A percentile compares a stretch with the other conserved stretches of the same genome.
Evolutionary conservation across 1,140 invertebrate species (phyloP).

Genomic region (Drosophila navojoa): DNA sequence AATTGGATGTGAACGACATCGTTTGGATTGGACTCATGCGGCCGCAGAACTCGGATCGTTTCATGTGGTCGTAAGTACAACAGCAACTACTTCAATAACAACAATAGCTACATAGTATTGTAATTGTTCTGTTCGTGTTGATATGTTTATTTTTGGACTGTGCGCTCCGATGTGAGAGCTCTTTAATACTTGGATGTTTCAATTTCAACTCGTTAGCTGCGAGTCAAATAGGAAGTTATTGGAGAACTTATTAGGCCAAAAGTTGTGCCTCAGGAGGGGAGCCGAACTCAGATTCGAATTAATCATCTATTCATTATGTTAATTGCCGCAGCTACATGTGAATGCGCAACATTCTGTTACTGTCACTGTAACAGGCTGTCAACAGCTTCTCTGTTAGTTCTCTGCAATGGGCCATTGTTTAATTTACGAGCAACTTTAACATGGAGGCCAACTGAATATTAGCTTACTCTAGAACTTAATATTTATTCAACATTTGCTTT

Average conservation of each 20-base stretch:
- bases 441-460: too few species aligned
- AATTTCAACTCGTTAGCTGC: neutral
- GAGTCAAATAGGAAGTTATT: too few species aligned
- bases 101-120: constrained; percentile 34
- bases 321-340: too few species aligned
- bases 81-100: constrained; percentile 25
- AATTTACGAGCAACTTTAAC: neutral
- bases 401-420: neutral
- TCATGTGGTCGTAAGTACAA: constrained; percentile 89
- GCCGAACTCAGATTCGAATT: too few species aligned
- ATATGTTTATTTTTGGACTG: constrained; percentile 51
- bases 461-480: too few species aligned
- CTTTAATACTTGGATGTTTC: constrained; percentile 2
- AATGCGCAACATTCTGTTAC: too few species aligned
- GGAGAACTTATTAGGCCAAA: too few species aligned
- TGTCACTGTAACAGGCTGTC: too few species aligned
- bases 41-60: constrained; percentile 87
- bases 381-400: too few species aligned
- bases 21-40: constrained; percentile 91
- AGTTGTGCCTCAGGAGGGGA: too few species aligned
- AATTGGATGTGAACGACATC: constrained; percentile 88
- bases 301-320: too few species aligned
- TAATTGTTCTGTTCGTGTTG: constrained; percentile 60
- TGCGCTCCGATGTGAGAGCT: constrained; percentile 6
- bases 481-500: too few species aligned